Conservation (phyloP, 2,888 invertebrate genomes). For the Augochlorella aurata region DNA sequence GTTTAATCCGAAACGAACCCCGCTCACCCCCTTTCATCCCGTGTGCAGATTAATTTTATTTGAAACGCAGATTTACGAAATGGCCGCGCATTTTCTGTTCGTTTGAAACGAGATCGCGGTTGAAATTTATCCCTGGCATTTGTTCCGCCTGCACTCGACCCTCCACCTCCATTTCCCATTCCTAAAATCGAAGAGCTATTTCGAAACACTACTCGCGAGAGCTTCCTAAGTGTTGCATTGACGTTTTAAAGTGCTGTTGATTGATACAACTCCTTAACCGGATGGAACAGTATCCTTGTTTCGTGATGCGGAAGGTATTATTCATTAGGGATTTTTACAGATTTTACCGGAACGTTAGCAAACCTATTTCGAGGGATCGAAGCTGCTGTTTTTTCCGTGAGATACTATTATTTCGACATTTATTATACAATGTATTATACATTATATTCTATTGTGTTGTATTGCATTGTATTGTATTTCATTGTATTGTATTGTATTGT, state of each 20-base stretch:
- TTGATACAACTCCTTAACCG: background rate
- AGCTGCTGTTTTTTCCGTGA: too few relatives aligned
- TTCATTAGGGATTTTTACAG: background rate
- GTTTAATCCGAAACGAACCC: background rate
- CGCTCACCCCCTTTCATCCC: background rate
- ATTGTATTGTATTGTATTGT: too few relatives aligned
- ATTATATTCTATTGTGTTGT: too few relatives aligned
- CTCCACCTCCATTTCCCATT: background rate
- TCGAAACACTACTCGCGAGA: background rate
- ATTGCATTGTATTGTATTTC: too few relatives aligned
- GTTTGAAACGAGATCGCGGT: background rate
- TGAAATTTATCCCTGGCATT: background rate
- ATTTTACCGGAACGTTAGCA: too few relatives aligned
- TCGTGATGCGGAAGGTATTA: background rate
- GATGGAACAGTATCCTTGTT: background rate
- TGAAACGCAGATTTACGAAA: background rate
- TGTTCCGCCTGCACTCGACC: background rate
- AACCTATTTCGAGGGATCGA: too few relatives aligned
- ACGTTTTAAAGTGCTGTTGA: slow-evolving; percentile 1
- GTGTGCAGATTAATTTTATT: background rate
- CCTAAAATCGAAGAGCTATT: background rate
- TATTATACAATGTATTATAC: too few relatives aligned
- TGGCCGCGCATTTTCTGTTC: background rate
- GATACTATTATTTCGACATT: background rate
- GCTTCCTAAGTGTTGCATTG: background rate